Evolutionary conservation across 1,140 invertebrate genomes (phyloP).

Genomic region (Manduca sexta): DNA sequence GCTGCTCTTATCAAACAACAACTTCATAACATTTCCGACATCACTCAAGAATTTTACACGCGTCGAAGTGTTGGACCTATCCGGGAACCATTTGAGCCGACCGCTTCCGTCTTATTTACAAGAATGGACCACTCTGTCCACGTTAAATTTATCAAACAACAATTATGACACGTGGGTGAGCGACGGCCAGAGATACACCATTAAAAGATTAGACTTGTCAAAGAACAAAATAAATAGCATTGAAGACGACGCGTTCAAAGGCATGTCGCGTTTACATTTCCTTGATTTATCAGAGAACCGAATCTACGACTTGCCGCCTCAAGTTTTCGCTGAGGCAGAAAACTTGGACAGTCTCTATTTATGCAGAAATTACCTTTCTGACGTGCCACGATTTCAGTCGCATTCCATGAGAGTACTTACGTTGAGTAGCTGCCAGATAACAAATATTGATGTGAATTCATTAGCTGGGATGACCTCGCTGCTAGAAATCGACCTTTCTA

Average conservation of each 20-base stretch:
- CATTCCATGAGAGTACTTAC: conserved; percentile 71
- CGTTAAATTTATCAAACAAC: conserved; percentile 74
- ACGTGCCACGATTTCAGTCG: conserved; percentile 71
- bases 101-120: conserved; percentile 54
- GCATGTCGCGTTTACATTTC: conserved; percentile 33
- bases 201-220: conserved; percentile 66
- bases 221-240: conserved; percentile 67
- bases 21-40: conserved; percentile 70
- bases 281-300: conserved; percentile 78
- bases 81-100: conserved; percentile 68
- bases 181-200: conserved; percentile 43
- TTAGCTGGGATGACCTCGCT: conserved; percentile 70
- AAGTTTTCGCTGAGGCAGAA: conserved; percentile 68
- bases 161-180: conserved; percentile 71
- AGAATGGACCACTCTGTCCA: conserved; percentile 58
- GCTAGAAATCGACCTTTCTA: conserved; percentile 72
- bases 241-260: conserved; percentile 43
- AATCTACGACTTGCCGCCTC: conserved; percentile 70
- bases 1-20: conserved; percentile 70
- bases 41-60: conserved; percentile 63
- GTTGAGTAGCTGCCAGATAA: conserved; percentile 76
- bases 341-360: conserved; percentile 75
- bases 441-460: conserved; percentile 58
- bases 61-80: conserved; percentile 72
- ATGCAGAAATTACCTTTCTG: conserved; percentile 78